Evolutionary conservation across 2,797 vertebrate species (phyloP), one percentile per base, ranked within the genome.

Genomic region (Anabas testudineus): DNA sequence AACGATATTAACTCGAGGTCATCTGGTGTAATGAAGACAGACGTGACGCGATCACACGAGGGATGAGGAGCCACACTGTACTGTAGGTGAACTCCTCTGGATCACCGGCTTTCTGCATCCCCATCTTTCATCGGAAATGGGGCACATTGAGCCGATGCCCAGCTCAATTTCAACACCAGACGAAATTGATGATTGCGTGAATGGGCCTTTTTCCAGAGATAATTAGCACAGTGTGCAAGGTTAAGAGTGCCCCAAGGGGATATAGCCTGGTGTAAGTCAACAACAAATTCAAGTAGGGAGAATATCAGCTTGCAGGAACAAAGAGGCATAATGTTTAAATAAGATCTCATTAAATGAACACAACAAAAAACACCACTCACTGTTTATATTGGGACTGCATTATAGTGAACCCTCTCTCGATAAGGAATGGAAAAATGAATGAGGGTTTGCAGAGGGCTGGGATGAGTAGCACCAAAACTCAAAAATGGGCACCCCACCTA

Each of bases 221-320:
- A 93, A 93, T 94, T 93, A 95, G 88, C 86, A 59, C 80, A 82
- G 85, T 76, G 83, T 89, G 85, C 85, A 86, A 93, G 88, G 93
- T 91, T 89, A 94, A 93, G 49, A 86, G 47, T 61, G 74, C 74
- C 75, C 37, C 47, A 30, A 84, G 80, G 92, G 84, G 73, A 87
- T 22, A 78, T 56, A 84, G 67, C 34, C 67, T 56, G 53, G 75
- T 83, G 73, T 69, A 82, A 87, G 86, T 91, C 87, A 88, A 88
- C 70, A 90, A 89, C 58, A 79, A 91, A 42, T 79, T 74, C 45
- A 18, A 84, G 53, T 15, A 69, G 59, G 67, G 48, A 74, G 72
- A 74, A 74, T 26, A 58, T 72, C 60, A 41, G 59, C 46, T 46
- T 47, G 57, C 39, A 56, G 61, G 66, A 85, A 85, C 74, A 86